Conservation (phyloP, 2,888 invertebrate species). For the Anoncus sp. region DNA sequence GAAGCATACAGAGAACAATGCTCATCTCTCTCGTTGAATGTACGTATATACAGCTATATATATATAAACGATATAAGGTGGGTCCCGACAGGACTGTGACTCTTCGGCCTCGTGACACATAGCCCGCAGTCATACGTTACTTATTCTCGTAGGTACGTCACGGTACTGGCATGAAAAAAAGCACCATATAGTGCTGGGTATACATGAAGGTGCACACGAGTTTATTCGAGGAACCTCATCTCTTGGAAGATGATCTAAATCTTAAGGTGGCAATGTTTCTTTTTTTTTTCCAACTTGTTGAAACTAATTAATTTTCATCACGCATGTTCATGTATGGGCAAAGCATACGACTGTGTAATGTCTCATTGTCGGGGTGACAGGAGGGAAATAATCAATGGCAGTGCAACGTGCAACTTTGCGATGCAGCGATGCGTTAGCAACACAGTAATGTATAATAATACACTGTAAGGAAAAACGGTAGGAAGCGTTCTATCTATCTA, state of each 20-base stretch:
- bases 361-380: neutral
- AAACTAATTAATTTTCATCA: constrained; percentile 9
- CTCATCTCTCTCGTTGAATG: constrained; percentile 44
- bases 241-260: constrained; percentile 36
- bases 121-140: constrained; percentile 49
- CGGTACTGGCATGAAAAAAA: constrained; percentile 23
- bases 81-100: constrained; percentile 50
- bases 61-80: constrained; percentile 47
- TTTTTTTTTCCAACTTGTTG: constrained; percentile 7
- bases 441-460: constrained; percentile 43
- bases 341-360: neutral
- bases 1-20: constrained; percentile 48
- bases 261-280: neutral
- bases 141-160: constrained; percentile 39
- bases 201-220: constrained; percentile 19
- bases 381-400: constrained; percentile 41
- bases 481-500: constrained; percentile 16
- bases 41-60: too few relatives aligned
- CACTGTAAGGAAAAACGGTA: constrained; percentile 38
- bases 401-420: constrained; percentile 33
- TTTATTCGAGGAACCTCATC: constrained; percentile 36
- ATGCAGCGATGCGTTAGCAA: constrained; percentile 44
- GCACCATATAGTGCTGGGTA: neutral
- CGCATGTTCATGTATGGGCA: neutral
- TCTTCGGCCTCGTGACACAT: constrained; percentile 61